Base-by-base conservation (phyloP, 2,113 vertebrate species). In the Vireo altiloquus region DNA sequence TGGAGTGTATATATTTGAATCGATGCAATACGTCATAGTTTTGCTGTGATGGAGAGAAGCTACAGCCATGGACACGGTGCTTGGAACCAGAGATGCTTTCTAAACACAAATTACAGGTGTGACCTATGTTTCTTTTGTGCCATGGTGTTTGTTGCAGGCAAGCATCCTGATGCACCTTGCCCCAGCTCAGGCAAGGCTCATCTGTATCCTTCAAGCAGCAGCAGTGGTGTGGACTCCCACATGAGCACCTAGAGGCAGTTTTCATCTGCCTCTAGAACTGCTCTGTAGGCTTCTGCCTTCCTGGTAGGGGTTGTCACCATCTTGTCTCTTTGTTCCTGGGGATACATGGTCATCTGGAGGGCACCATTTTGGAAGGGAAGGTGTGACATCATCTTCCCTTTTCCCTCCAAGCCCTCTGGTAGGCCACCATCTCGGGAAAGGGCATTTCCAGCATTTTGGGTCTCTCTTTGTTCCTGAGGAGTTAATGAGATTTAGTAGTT, bases 11-110 rank as follows among this genome's bases (percentile, higher is more conserved):
- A 0, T 21, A 35, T 56, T 54, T 60, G 39, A 49, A 57, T 10
- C 0, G 0, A 10, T 35, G 23, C 0, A 4, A 3, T 2, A 5
- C 22, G 33, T 35, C 7, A 1, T 9, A 75, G 50, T 24, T 66
- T 39, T 66, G 47, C 66, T 63, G 47, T 22, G 40, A 35, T 75
- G 42, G 35, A 40, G 60, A 75, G 42, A 57, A 52, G 42, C 60
- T 57, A 30, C 50, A 57, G 60, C 20, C 13, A 49, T 20, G 44
- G 42, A 20, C 19, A n/a, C 7, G 7, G 30, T 65, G 35, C 70
- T 65, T 65, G 50, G 50, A 74, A 28, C 12, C n/a, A 85, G 15
- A 49, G 13, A 46, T 72, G 33, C 33, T 72, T 63, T 72, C 68
- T 46, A 37, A 65, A 65, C 30, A 57, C 21, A 56, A 65, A 65